Evolutionary conservation across 92 coral and sea anemone species (phyloP), one percentile per base, ranked within the genome.

Genomic region (Palythoa grandis): DNA sequence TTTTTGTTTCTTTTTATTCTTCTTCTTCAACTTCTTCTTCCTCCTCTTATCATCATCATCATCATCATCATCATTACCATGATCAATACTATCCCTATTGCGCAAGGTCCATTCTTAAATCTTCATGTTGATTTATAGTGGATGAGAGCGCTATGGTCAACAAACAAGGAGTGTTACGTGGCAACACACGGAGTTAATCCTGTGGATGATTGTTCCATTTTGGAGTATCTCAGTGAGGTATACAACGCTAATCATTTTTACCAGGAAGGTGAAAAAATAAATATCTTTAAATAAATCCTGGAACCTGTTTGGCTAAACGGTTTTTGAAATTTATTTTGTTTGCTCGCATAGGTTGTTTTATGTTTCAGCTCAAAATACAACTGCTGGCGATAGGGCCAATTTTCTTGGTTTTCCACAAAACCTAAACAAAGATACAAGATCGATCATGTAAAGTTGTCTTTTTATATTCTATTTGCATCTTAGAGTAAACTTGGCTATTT

Each of bases 151-250:
- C 39, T 85, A 38, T 93, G 96, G 96, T 74, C 83, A 1, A 77
- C 75, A 66, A 82, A 88, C 77, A 66, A 57, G 57, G 74, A 66
- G 0, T 93, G 95, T 43, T 90, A 87, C 66, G 88, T 93, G 40
- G 85, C 68, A 29, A 75, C 29, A 11, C 95, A 93, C 66, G 72
- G 90, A 4, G 87, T 95, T 4, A 86, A 93, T 38, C 93, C 93
- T 12, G 73, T 72, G 7, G 93, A 89, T 56, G 78, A 83, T 29
- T 95, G 98, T 57, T 95, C 98, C 15, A 88, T 93, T 58, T 58
- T 93, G 14, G 74, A 74, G 50, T 95, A 88, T 72, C 90, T 95
- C 29, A 95, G 98, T 56, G 97, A 95, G 98, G 98, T 95, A 72
- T 17, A 2, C 54, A 39, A 43, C 54, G 11, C n/a, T 58, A 12